Percentiles rank a stretch among this genome's conserved stretches.
phyloP scores from a whole-genome alignment of 2,888 invertebrate species.

The Caenorhabditis imperialis region DNA sequence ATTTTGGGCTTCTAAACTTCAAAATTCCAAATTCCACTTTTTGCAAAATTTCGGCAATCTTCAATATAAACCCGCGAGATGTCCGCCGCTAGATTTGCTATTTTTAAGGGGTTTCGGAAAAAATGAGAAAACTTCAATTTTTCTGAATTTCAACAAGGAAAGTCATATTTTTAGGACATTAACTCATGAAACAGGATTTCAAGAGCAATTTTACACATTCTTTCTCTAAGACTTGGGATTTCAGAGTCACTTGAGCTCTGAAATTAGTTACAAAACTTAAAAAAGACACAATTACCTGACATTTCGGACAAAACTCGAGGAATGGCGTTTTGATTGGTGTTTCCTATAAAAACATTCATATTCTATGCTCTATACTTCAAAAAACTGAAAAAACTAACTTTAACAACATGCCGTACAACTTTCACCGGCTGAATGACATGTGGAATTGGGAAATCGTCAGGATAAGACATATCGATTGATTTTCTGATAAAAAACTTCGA shows the following conservation, averaged over 20 bases:
- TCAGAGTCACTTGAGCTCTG: not conserved
- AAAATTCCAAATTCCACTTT: too few species aligned
- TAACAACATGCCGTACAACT: slow-evolving; percentile 33
- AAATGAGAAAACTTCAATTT: too few species aligned
- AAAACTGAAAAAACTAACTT: slow-evolving; percentile 17
- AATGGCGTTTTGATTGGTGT: slow-evolving; percentile 41
- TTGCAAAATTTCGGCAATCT: too few species aligned
- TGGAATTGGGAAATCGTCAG: slow-evolving; percentile 43
- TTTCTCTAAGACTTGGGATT: not conserved
- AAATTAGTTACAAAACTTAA: not conserved
- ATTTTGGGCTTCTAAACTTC: too few species aligned
- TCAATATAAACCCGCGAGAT: too few species aligned
- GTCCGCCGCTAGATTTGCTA: too few species aligned
- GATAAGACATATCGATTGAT: slow-evolving; percentile 31
- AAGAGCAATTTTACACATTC: not conserved
- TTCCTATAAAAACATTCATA: slow-evolving; percentile 10
- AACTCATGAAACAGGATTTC: too few species aligned
- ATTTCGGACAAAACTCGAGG: slow-evolving; percentile 32
- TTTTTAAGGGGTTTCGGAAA: too few species aligned
- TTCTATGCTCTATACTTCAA: not conserved
- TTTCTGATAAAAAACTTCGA: not conserved
- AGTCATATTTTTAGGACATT: too few species aligned
- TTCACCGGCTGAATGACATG: slow-evolving; percentile 43
- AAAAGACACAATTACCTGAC: slow-evolving; percentile 33
- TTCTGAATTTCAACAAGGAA: too few species aligned